Evolutionary conservation across 2,797 vertebrate species (phyloP).

Genomic region (Anabacerthia variegaticeps): DNA sequence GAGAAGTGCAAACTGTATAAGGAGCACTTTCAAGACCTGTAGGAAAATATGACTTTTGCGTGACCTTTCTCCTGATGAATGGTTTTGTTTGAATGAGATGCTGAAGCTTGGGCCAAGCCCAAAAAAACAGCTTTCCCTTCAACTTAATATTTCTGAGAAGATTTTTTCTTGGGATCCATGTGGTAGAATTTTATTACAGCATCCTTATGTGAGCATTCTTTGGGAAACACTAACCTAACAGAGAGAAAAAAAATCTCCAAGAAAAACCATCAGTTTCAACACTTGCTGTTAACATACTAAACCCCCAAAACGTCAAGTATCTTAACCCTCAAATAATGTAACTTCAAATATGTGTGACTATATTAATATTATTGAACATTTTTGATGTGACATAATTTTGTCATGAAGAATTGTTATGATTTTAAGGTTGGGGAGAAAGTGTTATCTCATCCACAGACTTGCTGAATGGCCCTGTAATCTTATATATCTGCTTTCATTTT

Average conservation of each 20-base stretch:
- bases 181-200: neutral
- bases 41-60: rapidly evolving
- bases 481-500: neutral
- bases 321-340: neutral
- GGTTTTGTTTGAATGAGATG: neutral
- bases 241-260: neutral
- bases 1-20: neutral
- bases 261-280: neutral
- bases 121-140: neutral
- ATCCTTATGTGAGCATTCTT: neutral
- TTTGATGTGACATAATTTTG: neutral
- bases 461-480: neutral
- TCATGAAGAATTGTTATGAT: neutral
- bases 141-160: neutral
- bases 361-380: neutral
- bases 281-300: neutral
- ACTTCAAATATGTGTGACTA: neutral
- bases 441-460: neutral
- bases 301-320: rapidly evolving
- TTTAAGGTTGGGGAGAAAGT: neutral
- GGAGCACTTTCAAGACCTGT: neutral
- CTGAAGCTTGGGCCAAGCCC: neutral
- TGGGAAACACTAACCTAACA: neutral
- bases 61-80: neutral
- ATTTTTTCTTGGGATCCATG: neutral